These are phyloP conservation scores for Fissipunctia ypsillon DNA, from an alignment of 2,888 invertebrate species.

Conservation along the genomic window DNA sequence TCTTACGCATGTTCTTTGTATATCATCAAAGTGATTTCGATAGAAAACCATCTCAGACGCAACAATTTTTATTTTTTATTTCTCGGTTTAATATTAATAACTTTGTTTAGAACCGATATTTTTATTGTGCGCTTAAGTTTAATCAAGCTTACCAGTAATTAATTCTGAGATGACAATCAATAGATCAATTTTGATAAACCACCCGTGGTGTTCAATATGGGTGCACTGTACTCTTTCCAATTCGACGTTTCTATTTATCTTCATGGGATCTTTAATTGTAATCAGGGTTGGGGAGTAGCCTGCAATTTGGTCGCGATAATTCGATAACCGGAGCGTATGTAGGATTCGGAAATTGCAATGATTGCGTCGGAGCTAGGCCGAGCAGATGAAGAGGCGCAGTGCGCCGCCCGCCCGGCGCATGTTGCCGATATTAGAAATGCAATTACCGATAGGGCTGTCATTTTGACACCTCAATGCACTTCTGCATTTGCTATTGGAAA, in stretches of 20 bases:
- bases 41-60: slow-evolving; percentile 45
- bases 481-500: slow-evolving; percentile 14
- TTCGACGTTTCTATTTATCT: slow-evolving; percentile 55
- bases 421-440: slow-evolving; percentile 73
- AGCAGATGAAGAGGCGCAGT: slow-evolving; percentile 69
- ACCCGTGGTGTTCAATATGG: slow-evolving; percentile 35
- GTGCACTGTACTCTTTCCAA: slow-evolving; percentile 41
- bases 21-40: slow-evolving; percentile 72
- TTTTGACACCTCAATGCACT: slow-evolving; percentile 36
- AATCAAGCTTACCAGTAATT: slow-evolving; percentile 26
- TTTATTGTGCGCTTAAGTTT: not conserved
- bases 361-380: slow-evolving; percentile 78
- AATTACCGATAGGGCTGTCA: slow-evolving; percentile 76
- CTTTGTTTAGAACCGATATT: slow-evolving; percentile 5
- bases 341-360: slow-evolving; percentile 87
- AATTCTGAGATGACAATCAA: slow-evolving; percentile 25
- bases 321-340: slow-evolving; percentile 71
- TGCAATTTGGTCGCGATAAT: slow-evolving; percentile 64
- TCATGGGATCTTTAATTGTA: slow-evolving; percentile 55
- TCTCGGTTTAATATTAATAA: slow-evolving; percentile 29
- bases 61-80: slow-evolving; percentile 22
- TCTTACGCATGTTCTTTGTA: slow-evolving; percentile 73
- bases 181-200: slow-evolving; percentile 38
- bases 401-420: slow-evolving; percentile 65
- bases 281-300: slow-evolving; percentile 56